These are phyloP conservation scores for Meda fulgida DNA, from an alignment of 2,797 vertebrate genomes.

Conservation along the genomic window DNA sequence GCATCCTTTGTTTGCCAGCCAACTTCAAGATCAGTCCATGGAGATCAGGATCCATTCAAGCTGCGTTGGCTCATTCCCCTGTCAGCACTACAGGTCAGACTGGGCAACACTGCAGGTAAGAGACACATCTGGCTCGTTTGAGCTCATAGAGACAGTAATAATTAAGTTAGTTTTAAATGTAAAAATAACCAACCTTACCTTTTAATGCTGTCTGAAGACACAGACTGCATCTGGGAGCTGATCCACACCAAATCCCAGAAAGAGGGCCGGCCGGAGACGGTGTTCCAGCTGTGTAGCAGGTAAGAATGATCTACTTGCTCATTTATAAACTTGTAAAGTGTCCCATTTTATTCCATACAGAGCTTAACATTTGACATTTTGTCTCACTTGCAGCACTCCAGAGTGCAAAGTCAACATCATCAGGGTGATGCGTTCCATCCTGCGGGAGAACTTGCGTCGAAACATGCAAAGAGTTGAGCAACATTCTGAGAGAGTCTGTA, in stretches of 20 bases:
- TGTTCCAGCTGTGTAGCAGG: conserved; percentile 97
- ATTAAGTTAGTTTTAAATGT: conserved; percentile 31
- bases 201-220: conserved; percentile 80
- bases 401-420: conserved; percentile 91
- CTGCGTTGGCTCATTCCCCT: conserved; percentile 97
- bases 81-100: conserved; percentile 91
- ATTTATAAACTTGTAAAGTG: not conserved
- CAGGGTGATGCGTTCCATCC: conserved; percentile 92
- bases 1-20: conserved; percentile 66
- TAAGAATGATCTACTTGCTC: conserved; percentile 66
- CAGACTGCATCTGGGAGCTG: conserved; percentile 93
- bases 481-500: conserved; percentile 80
- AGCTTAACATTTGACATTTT: not conserved
- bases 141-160: conserved; percentile 7
- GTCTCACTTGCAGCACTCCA: conserved; percentile 76
- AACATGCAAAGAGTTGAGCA: conserved; percentile 79
- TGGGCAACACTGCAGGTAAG: conserved; percentile 93
- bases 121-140: not conserved
- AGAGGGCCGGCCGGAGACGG: conserved; percentile 92
- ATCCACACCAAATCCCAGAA: conserved; percentile 94
- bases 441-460: conserved; percentile 90
- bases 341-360: not conserved
- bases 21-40: conserved; percentile 82
- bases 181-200: conserved; percentile 56
- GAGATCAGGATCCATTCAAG: conserved; percentile 91